Percentiles rank a stretch among this genome's conserved stretches.
Evolutionary conservation across 2,113 vertebrate genomes (phyloP).

Genomic region (Probosciger aterrimus): DNA sequence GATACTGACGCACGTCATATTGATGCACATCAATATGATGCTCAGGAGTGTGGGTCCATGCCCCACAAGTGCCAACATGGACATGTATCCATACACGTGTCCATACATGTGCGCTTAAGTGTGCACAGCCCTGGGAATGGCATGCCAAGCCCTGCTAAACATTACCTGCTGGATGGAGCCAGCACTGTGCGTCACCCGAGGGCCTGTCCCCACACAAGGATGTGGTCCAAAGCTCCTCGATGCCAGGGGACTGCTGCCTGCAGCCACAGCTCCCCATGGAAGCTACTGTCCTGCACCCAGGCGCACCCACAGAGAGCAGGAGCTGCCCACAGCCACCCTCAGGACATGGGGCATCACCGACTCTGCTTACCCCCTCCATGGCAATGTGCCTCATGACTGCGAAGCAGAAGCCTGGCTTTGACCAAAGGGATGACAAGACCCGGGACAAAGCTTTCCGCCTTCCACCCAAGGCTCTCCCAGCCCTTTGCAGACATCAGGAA

Average conservation of each 20-base stretch:
- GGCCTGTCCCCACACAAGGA: not conserved
- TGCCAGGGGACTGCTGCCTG: not conserved
- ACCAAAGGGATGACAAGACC: not conserved
- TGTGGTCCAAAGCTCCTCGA: not conserved
- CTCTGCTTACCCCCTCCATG: not conserved
- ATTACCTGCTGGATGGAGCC: not conserved
- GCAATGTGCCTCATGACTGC: not conserved
- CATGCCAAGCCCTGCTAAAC: not conserved
- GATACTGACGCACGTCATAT: not conserved
- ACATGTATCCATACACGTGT: not conserved
- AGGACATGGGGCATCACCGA: fast-evolving
- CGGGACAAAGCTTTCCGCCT: not conserved
- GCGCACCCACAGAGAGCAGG: not conserved
- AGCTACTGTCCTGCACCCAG: not conserved
- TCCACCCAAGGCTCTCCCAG: not conserved
- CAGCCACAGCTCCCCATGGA: not conserved
- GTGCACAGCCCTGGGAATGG: fast-evolving
- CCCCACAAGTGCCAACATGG: fast-evolving
- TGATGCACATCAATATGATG: not conserved
- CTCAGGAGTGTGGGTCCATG: not conserved
- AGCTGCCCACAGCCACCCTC: not conserved
- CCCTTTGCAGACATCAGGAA: not conserved
- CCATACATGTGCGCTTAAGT: fast-evolving
- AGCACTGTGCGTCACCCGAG: not conserved
- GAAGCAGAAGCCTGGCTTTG: not conserved